phyloP scores from a whole-genome alignment of 2,888 invertebrate species.

The Aphidius colemani region DNA sequence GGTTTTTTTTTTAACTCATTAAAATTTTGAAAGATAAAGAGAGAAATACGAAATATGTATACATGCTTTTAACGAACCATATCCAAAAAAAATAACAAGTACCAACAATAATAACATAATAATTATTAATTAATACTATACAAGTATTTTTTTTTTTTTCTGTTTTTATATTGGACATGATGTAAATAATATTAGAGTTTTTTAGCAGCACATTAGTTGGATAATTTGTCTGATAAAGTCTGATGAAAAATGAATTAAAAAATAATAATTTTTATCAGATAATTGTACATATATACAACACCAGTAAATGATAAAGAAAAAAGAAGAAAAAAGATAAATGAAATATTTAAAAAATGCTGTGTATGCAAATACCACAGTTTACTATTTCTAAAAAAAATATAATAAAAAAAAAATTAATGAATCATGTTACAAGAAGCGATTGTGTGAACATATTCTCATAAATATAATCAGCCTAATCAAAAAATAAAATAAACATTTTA shows the following conservation, averaged over 20 bases:
- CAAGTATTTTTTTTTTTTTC: constrained; percentile 21
- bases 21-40: constrained; percentile 19
- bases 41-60: constrained; percentile 27
- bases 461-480: neutral
- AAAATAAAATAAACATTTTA: neutral
- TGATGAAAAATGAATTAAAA: too few species aligned
- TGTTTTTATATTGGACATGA: too few species aligned
- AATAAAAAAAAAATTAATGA: too few species aligned
- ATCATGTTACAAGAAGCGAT: constrained; percentile 27
- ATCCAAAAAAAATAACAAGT: constrained; percentile 43
- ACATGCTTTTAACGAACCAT: constrained; percentile 46
- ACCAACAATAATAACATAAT: constrained; percentile 38
- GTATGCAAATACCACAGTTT: constrained; percentile 15
- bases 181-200: too few species aligned
- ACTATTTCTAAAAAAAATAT: constrained; percentile 16
- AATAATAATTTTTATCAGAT: too few species aligned
- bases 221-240: too few species aligned
- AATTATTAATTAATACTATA: constrained; percentile 29
- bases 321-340: constrained; percentile 22
- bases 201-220: too few species aligned
- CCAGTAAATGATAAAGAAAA: constrained; percentile 26
- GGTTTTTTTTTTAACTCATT: constrained; percentile 9
- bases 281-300: too few species aligned
- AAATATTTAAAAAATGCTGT: constrained; percentile 11
- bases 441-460: constrained; percentile 29